These are phyloP conservation scores for Parasteatoda lunata DNA, from an alignment of 2,888 invertebrate species.

Conservation along the genomic window DNA sequence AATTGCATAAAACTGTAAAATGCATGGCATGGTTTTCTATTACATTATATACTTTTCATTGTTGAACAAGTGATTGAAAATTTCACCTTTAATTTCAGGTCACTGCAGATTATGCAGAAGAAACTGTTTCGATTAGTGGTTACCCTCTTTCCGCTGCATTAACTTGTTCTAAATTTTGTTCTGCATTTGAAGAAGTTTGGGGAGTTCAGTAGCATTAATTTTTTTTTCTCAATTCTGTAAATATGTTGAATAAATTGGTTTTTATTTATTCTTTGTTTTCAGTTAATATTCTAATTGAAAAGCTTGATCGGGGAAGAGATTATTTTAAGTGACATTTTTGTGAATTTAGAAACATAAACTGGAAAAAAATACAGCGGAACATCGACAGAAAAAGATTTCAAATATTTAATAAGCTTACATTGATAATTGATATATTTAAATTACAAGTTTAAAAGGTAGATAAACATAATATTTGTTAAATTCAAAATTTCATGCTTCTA, in stretches of 20 bases:
- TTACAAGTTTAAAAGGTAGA: too few relatives aligned
- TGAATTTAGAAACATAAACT: too few relatives aligned
- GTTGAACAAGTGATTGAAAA: neutral
- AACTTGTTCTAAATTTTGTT: slow-evolving; percentile 95
- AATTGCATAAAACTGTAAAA: neutral
- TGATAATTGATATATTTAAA: too few relatives aligned
- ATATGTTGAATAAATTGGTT: slow-evolving; percentile 5
- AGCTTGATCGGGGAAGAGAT: too few relatives aligned
- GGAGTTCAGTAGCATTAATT: slow-evolving; percentile 78
- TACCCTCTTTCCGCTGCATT: slow-evolving; percentile 97
- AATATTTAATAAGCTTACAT: too few relatives aligned
- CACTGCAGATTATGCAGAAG: slow-evolving; percentile 89
- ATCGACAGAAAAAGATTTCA: too few relatives aligned
- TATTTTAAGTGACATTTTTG: too few relatives aligned
- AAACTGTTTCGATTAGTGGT: slow-evolving; percentile 91
- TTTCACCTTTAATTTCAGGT: slow-evolving; percentile 76
- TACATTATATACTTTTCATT: neutral
- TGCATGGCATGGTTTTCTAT: neutral
- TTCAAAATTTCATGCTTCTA: too few relatives aligned
- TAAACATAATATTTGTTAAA: too few relatives aligned
- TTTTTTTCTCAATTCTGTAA: neutral
- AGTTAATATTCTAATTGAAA: too few relatives aligned
- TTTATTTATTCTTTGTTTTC: neutral
- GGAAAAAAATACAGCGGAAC: too few relatives aligned
- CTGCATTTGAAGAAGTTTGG: slow-evolving; percentile 97